phyloP scores from a whole-genome alignment of 2,113 vertebrate genomes.

The Saguinus midas region DNA sequence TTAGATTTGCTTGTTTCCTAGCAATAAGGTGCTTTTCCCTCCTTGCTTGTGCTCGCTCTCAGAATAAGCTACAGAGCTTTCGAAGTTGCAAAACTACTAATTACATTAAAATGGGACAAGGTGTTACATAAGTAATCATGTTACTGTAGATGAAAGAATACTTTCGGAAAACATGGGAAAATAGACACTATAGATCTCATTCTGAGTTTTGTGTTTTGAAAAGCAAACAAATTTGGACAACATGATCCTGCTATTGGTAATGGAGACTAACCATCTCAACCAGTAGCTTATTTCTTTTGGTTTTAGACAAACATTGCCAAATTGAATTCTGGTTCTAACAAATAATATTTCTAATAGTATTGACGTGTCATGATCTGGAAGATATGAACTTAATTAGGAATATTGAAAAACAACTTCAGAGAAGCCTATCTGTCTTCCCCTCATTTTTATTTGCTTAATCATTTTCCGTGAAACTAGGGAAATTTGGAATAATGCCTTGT shows the following conservation, averaged over 20 bases:
- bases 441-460: slow-evolving; percentile 5
- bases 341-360: slow-evolving; percentile 24
- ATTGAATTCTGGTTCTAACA: slow-evolving; percentile 29
- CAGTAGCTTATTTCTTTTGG: not conserved
- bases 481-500: too few species aligned
- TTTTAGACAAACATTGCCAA: not conserved
- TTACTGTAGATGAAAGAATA: slow-evolving; percentile 67
- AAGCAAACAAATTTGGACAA: slow-evolving; percentile 2
- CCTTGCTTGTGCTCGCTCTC: slow-evolving; percentile 37
- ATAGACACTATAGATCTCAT: slow-evolving; percentile 54
- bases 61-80: slow-evolving; percentile 58
- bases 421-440: not conserved
- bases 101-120: slow-evolving; percentile 78
- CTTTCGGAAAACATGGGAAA: slow-evolving; percentile 54
- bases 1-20: slow-evolving; percentile 84
- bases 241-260: not conserved
- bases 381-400: not conserved
- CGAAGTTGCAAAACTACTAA: slow-evolving; percentile 71
- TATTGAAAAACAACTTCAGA: slow-evolving; percentile 6
- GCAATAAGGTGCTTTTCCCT: slow-evolving; percentile 73
- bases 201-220: slow-evolving; percentile 50
- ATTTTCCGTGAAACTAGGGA: not conserved
- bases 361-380: not conserved
- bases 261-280: slow-evolving; percentile 32
- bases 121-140: slow-evolving; percentile 64